Evolutionary conservation across 2,113 vertebrate genomes (phyloP), one percentile per base, ranked within the genome.

Genomic region (Hyla sarda): DNA sequence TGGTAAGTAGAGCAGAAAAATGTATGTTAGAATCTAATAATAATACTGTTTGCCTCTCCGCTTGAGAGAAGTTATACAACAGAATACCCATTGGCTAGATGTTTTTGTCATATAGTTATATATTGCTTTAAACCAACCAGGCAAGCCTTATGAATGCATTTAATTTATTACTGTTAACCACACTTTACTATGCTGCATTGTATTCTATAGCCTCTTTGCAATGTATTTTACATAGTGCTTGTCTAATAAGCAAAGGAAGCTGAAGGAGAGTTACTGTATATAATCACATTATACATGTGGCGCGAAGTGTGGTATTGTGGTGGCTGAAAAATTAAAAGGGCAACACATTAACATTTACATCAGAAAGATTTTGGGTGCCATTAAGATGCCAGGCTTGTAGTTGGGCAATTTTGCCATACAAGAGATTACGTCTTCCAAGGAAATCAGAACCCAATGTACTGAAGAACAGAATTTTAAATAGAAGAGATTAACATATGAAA

Each of bases 261-360:
- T 17, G 2, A 28, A 58, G 30, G 56, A 60, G 54, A 60, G 23
- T 74, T 41, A n/a, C n/a, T n/a, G n/a, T n/a, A 75, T 84, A 48
- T 37, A 47, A 75, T 30, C 32, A 58, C 34, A 74, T 83, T 74
- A 74, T n/a, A 45, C 32, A 30, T 60, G 65, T 62, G 52, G 52
- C 71, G 37, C 3, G 0, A 25, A 72, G 67, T 37, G 11, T 32
- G n/a, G 37, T 45, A 67, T 82, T 25, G 60, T 82, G 80, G 41
- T 50, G 45, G 17, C 47, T 71, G 45, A 1, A 0, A 60, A 71
- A 72, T 56, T 47, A 54, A 82, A 82, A 83, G 82, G 82, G 67
- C 82, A 83, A 82, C 45, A 45, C 82, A 83, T 83, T 72, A 83
- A 72, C 82, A 72, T 83, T 83, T 72, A 72, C 14, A 56, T 52